These are phyloP conservation scores for pig (Sus scrofa) DNA, from an alignment of 2,113 vertebrate species.

Conservation along the genomic window T2T-Sscrofa CM000812.6:160485501-160486000, in stretches of 20 bases:
- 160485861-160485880: accelerated
- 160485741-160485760: too few species aligned
- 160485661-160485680: not conserved
- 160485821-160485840: not conserved
- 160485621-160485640: not conserved
- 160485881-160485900: not conserved
- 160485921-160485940: not conserved
- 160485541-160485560: not conserved
- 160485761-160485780: too few species aligned
- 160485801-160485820: not conserved
- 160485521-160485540: not conserved
- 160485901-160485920: not conserved
- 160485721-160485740: not conserved
- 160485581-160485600: not conserved
- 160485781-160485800: not conserved
- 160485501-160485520: not conserved
- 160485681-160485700: not conserved
- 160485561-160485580: not conserved
- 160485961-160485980: too few species aligned
- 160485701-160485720: not conserved
- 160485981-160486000: not conserved
- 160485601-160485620: not conserved
- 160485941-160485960: not conserved
- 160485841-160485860: not conserved
- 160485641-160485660: not conserved